A percentile compares a stretch with the other conserved stretches of the same genome.
phyloP scores from a whole-genome alignment of 2,113 vertebrate species.

The Cromileptes altivelis region DNA sequence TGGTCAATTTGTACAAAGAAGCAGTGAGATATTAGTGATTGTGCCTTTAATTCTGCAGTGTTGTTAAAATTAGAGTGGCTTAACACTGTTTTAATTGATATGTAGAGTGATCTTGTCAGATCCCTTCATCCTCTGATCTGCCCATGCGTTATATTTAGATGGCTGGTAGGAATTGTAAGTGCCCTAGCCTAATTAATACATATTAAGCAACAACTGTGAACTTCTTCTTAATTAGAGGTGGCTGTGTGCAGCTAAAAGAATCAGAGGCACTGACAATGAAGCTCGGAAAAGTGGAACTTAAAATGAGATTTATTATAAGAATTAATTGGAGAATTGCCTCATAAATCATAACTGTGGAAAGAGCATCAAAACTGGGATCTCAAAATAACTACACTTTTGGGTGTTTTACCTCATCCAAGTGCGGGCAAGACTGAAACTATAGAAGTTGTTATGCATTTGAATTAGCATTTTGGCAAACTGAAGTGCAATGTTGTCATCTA shows the following conservation, averaged over 20 bases:
- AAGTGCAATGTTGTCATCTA: not conserved
- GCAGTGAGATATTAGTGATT: not conserved
- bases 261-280: conserved; percentile 16
- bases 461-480: not conserved
- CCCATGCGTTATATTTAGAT: conserved; percentile 44
- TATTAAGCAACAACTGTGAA: conserved; percentile 71
- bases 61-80: conserved; percentile 6
- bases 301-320: conserved; percentile 8
- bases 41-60: conserved; percentile 2
- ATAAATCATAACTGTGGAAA: not conserved
- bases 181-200: conserved; percentile 63
- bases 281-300: not conserved
- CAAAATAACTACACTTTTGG: not conserved
- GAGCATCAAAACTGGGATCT: not conserved
- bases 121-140: conserved; percentile 39
- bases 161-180: conserved; percentile 37
- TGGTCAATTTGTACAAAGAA: not conserved
- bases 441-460: not conserved
- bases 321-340: not conserved
- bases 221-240: conserved; percentile 67
- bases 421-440: not conserved
- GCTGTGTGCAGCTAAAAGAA: conserved; percentile 58
- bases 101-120: conserved; percentile 53
- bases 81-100: conserved; percentile 48
- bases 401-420: not conserved